Evolutionary conservation across 2,797 vertebrate species (phyloP).

Genomic region (Microctenopoma lineatum): DNA sequence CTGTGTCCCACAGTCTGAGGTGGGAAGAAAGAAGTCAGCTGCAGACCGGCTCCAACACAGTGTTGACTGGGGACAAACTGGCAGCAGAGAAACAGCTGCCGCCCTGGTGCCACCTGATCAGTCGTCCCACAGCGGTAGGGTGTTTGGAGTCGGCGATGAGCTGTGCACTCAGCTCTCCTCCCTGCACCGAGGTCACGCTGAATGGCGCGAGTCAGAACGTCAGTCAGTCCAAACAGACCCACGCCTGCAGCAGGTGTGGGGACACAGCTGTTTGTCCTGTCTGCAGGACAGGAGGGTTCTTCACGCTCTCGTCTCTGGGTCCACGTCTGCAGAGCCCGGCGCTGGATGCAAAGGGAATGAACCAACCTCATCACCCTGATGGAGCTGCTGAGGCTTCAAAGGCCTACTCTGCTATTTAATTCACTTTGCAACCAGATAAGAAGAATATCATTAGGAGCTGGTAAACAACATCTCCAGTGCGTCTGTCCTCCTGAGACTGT

Average conservation of each 20-base stretch:
- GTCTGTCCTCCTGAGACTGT: slow-evolving; percentile 51
- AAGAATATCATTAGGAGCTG: slow-evolving; percentile 41
- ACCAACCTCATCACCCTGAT: slow-evolving; percentile 28
- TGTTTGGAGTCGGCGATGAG: slow-evolving; percentile 20
- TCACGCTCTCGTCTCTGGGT: background rate
- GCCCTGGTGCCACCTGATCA: slow-evolving; percentile 44
- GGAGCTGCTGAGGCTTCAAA: slow-evolving; percentile 33
- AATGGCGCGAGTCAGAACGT: too few species aligned
- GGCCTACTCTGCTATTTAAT: slow-evolving; percentile 55
- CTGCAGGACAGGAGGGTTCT: too few species aligned
- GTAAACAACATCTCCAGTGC: slow-evolving; percentile 45
- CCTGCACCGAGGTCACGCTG: too few species aligned
- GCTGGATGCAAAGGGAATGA: slow-evolving; percentile 44
- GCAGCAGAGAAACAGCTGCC: background rate
- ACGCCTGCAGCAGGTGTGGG: too few species aligned
- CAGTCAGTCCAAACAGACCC: too few species aligned
- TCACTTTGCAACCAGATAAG: slow-evolving; percentile 47
- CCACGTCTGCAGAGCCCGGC: slow-evolving; percentile 55
- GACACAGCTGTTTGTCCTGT: background rate
- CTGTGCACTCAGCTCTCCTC: background rate
- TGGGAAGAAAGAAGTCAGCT: too few species aligned
- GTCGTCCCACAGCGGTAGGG: slow-evolving; percentile 23
- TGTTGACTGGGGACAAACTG: background rate
- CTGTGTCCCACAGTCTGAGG: too few species aligned
- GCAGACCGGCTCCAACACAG: too few species aligned